Evolutionary conservation across 2,797 vertebrate genomes (phyloP).

Genomic region (Vespertilio murinus): DNA sequence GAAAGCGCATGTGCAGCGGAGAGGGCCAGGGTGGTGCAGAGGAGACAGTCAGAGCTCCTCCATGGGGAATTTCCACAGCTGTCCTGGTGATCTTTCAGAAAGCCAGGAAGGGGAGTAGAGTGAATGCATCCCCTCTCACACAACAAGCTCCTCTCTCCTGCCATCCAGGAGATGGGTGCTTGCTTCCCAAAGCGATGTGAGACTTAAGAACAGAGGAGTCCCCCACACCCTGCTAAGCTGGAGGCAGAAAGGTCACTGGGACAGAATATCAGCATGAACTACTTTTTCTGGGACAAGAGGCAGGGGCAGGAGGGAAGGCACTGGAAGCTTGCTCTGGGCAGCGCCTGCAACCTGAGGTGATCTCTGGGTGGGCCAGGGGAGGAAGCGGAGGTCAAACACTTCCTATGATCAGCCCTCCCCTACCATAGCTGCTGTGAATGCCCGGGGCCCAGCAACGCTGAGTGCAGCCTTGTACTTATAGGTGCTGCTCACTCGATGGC

Average conservation of each 20-base stretch:
- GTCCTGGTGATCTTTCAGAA: neutral
- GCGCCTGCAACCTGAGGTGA: neutral
- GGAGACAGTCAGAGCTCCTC: no score
- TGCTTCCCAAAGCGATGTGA: neutral
- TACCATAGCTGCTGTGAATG: rapidly evolving
- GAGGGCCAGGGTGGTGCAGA: rapidly evolving
- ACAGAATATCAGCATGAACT: neutral
- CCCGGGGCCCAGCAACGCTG: neutral
- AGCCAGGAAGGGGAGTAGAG: neutral
- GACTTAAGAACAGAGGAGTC: neutral
- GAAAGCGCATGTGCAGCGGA: rapidly evolving
- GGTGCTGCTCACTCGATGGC: rapidly evolving
- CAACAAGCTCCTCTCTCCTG: neutral
- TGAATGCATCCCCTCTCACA: neutral
- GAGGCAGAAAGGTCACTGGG: neutral
- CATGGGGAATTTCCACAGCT: neutral
- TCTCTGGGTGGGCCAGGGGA: neutral
- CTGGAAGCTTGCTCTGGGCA: neutral
- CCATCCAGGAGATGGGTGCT: neutral
- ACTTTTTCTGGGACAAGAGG: neutral
- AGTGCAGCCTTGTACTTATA: rapidly evolving
- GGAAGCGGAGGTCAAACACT: rapidly evolving
- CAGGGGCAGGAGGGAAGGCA: neutral
- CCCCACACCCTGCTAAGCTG: neutral
- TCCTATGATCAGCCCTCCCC: rapidly evolving